phyloP scores from a whole-genome alignment of 2,113 vertebrate genomes.

The Cygnus atratus region DNA sequence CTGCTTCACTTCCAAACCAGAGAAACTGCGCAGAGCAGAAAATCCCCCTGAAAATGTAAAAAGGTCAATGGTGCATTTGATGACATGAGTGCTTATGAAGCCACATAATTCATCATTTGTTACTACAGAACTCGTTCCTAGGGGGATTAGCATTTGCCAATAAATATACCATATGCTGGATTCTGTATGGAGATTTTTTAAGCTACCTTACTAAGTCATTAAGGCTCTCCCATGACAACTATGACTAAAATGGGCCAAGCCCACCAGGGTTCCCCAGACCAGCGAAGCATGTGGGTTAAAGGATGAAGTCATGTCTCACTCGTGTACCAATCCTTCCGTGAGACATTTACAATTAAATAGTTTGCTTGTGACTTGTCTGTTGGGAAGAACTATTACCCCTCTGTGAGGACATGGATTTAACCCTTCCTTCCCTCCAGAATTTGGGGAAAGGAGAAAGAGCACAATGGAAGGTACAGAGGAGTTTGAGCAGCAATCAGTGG shows the following conservation, averaged over 20 bases:
- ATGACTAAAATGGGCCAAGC: conserved; percentile 61
- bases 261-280: conserved; percentile 58
- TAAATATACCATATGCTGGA: conserved; percentile 70
- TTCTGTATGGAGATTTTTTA: conserved; percentile 58
- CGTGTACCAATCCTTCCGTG: conserved; percentile 47
- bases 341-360: conserved; percentile 54
- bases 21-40: conserved; percentile 62
- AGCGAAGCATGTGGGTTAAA: conserved; percentile 48
- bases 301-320: conserved; percentile 72
- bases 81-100: conserved; percentile 67
- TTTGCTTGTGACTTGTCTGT: conserved; percentile 56
- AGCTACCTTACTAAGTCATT: conserved; percentile 64
- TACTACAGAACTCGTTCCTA: conserved; percentile 56
- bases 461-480: not conserved
- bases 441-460: not conserved
- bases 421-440: not conserved
- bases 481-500: not conserved
- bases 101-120: conserved; percentile 75
- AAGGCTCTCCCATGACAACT: conserved; percentile 60
- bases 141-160: conserved; percentile 63
- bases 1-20: conserved; percentile 55
- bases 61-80: conserved; percentile 70
- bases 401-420: not conserved
- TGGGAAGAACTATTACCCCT: conserved; percentile 27
- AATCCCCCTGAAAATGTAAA: conserved; percentile 71